Conservation (phyloP, 1,140 invertebrate genomes). For the Bombus waltoni region DNA sequence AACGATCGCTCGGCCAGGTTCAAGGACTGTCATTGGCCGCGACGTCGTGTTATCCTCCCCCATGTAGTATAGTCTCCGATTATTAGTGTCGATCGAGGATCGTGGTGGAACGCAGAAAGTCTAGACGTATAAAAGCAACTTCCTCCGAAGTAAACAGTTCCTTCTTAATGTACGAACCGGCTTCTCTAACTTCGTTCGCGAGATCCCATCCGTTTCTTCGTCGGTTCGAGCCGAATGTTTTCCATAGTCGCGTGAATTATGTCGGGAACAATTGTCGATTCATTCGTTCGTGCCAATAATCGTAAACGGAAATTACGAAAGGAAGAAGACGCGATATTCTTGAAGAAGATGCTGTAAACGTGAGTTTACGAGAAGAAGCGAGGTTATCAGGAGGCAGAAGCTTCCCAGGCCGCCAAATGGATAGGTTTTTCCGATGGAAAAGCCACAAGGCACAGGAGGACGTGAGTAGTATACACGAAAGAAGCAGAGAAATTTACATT, state of each 20-base stretch:
- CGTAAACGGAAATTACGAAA: neutral
- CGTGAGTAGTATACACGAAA: conserved; percentile 70
- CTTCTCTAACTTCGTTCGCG: too few species aligned
- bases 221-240: too few species aligned
- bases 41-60: neutral
- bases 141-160: neutral
- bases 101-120: neutral
- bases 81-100: neutral
- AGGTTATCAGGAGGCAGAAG: neutral
- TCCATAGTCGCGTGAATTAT: neutral
- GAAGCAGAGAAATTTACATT: conserved; percentile 55
- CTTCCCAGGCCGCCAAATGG: conserved; percentile 66
- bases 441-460: conserved; percentile 77
- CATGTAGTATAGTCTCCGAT: neutral
- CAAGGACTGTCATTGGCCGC: conserved; percentile 42
- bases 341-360: neutral
- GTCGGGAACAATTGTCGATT: neutral
- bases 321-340: too few species aligned
- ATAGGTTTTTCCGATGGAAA: conserved; percentile 78
- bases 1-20: conserved; percentile 39
- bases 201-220: too few species aligned
- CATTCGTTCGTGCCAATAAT: neutral
- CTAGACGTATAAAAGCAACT: too few species aligned
- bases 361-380: too few species aligned
- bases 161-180: neutral